Evolutionary conservation across 2,797 vertebrate genomes (phyloP).

Genomic region (Rhadinocentrus ornatus): DNA sequence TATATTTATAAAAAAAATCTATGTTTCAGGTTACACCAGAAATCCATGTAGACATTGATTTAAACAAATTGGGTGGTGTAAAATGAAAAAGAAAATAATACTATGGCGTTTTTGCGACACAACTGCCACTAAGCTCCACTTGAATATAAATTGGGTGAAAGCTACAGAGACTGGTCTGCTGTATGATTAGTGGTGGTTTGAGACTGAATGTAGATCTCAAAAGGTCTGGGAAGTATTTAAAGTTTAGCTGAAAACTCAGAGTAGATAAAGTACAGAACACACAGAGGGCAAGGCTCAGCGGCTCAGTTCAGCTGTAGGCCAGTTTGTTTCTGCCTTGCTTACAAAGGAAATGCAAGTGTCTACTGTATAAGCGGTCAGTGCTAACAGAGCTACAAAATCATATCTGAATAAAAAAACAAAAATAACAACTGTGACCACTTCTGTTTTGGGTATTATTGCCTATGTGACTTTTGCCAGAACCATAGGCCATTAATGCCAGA

Average conservation of each 20-base stretch:
- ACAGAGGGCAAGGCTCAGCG: conserved; percentile 2
- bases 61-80: too few species aligned
- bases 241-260: not conserved
- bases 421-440: not conserved
- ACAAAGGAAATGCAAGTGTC: conserved; percentile 13
- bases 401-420: not conserved
- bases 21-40: too few species aligned
- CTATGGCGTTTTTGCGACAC: too few species aligned
- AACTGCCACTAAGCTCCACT: too few species aligned
- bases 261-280: conserved; percentile 15
- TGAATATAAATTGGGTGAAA: too few species aligned
- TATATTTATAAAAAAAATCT: conserved; percentile 12
- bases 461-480: too few species aligned
- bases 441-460: too few species aligned
- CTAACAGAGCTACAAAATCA: not conserved
- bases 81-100: too few species aligned
- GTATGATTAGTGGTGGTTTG: too few species aligned
- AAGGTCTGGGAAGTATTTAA: not conserved
- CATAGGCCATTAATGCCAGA: too few species aligned
- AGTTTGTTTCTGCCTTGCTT: conserved; percentile 17
- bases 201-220: not conserved
- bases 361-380: not conserved
- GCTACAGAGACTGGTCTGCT: too few species aligned
- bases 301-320: conserved; percentile 2
- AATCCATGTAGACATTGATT: too few species aligned